Conservation (phyloP, 2,113 vertebrate genomes). For the Nothobranchius kuhntae region DNA sequence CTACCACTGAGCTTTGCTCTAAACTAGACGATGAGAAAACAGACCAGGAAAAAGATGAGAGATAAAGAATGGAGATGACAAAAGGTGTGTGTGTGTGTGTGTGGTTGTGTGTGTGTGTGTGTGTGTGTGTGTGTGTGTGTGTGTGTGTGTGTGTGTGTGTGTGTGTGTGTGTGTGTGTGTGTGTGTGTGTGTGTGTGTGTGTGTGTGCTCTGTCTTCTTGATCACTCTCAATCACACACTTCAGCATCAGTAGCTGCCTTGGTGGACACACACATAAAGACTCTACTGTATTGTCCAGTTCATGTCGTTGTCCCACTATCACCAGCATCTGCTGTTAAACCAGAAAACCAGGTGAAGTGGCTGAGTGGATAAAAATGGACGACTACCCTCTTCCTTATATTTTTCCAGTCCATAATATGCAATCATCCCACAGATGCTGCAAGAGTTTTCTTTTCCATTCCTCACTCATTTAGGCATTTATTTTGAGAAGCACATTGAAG, state of each 20-base stretch:
- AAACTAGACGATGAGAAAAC: slow-evolving; percentile 9
- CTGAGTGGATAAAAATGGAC: too few species aligned
- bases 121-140: too few species aligned
- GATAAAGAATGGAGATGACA: neutral
- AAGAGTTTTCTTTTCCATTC: slow-evolving; percentile 1
- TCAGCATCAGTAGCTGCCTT: slow-evolving; percentile 18
- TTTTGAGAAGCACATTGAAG: slow-evolving; percentile 4
- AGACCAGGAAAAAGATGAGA: neutral
- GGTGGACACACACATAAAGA: slow-evolving; percentile 19
- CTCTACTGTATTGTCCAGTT: slow-evolving; percentile 30
- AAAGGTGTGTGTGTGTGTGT: too few species aligned
- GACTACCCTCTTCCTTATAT: neutral
- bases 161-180: neutral
- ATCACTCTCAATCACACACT: slow-evolving; percentile 5
- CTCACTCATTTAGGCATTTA: neutral
- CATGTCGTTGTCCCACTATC: slow-evolving; percentile 22
- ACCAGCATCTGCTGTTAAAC: slow-evolving; percentile 17
- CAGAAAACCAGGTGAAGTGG: too few species aligned
- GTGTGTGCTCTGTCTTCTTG: too few species aligned
- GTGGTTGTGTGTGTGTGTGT: too few species aligned
- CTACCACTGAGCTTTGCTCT: slow-evolving; percentile 24
- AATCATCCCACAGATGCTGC: neutral
- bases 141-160: too few species aligned
- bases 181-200: neutral
- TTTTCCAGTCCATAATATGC: neutral